A percentile compares a stretch with the other conserved stretches of the same genome.
These are phyloP conservation scores for Megaceryle maxima DNA, from an alignment of 2,113 vertebrate species.

Conservation along the genomic window DNA sequence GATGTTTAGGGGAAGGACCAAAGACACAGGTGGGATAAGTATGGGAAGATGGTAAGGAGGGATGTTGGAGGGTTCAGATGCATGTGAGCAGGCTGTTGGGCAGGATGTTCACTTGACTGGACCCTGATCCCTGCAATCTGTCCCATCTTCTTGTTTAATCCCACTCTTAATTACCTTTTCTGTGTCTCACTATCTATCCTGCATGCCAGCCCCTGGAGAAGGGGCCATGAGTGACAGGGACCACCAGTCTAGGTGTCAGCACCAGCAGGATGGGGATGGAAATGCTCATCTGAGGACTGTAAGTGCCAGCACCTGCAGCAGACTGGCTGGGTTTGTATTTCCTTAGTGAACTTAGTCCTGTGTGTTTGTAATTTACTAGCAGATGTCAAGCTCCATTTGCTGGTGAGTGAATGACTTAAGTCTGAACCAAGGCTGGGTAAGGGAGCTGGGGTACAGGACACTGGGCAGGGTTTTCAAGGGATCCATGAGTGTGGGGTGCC, in stretches of 20 bases:
- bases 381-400: not conserved
- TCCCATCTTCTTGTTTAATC: not conserved
- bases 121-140: not conserved
- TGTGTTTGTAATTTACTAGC: not conserved
- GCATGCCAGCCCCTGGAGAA: not conserved
- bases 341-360: not conserved
- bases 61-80: not conserved
- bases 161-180: not conserved
- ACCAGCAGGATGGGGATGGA: not conserved
- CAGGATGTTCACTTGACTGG: not conserved
- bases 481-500: not conserved
- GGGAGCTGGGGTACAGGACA: not conserved
- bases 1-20: not conserved
- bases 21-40: not conserved
- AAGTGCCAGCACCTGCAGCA: not conserved
- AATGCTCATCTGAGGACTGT: not conserved
- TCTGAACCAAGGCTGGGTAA: not conserved
- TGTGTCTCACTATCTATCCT: not conserved
- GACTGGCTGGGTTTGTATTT: not conserved
- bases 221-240: not conserved
- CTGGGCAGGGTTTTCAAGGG: not conserved
- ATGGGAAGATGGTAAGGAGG: not conserved
- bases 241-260: not conserved
- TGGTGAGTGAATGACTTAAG: not conserved
- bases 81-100: fast-evolving